Conservation (phyloP, 2,113 vertebrate genomes). For the Saimiri boliviensis region DNA sequence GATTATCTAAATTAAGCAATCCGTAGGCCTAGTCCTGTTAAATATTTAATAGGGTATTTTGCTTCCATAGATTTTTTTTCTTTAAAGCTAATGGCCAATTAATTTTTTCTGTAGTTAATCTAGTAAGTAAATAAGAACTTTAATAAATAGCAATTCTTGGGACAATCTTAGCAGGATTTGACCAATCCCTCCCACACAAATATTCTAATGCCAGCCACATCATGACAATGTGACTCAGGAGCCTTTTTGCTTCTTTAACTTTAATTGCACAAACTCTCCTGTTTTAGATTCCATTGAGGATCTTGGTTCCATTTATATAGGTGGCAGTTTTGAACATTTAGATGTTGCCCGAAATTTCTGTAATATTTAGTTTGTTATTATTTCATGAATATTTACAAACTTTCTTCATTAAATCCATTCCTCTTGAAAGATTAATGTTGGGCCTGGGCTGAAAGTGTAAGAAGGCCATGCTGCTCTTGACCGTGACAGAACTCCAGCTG, state of each 20-base stretch:
- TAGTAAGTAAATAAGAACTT: slow-evolving; percentile 36
- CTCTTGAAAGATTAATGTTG: neutral
- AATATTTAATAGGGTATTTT: slow-evolving; percentile 50
- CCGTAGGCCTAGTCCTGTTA: neutral
- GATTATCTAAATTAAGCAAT: slow-evolving; percentile 27
- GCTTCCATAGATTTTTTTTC: neutral
- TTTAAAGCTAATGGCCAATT: slow-evolving; percentile 30
- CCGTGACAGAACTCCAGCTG: neutral
- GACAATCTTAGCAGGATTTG: neutral
- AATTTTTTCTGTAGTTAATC: slow-evolving; percentile 4
- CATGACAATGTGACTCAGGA: neutral
- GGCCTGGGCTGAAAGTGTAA: neutral
- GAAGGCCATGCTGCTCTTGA: neutral
- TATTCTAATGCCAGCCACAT: neutral
- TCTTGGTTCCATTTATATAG: neutral
- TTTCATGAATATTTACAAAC: slow-evolving; percentile 17
- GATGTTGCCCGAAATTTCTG: neutral
- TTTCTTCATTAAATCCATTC: neutral
- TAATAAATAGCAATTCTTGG: neutral
- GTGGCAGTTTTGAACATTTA: neutral
- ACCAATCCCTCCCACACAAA: neutral
- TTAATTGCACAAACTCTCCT: neutral
- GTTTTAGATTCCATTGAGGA: neutral
- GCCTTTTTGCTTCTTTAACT: neutral
- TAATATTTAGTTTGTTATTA: neutral